Evolutionary conservation across 2,888 invertebrate genomes (phyloP), one percentile per base, ranked within the genome.

Genomic region (Dromius quadrimaculatus): DNA sequence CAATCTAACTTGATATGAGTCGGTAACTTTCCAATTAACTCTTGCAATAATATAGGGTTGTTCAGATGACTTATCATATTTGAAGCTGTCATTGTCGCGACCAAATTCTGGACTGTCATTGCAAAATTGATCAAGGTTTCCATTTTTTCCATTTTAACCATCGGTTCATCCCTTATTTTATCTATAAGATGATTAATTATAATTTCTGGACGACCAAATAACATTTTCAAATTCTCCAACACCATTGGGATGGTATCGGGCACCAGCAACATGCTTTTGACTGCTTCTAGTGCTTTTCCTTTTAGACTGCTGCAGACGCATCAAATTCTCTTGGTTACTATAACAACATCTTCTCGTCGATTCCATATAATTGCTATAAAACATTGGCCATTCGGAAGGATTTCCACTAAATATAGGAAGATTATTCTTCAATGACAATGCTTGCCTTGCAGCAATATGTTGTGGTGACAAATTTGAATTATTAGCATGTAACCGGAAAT

Each of bases 221-320:
- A n/a, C n/a, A 11, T 6, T 38, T 38, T 38, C n/a, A 38, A 38
- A n/a, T 9, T 38, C n/a, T n/a, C 9, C 3, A 38, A n/a, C 9
- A 38, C 13, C 13, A n/a, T 38, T 38, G 38, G 38, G 38, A 38
- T n/a, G n/a, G 9, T 38, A n/a, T 38, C n/a, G 4, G 38, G 38
- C 38, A 38, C n/a, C 13, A 38, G 38, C n/a, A 38, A 11, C 13
- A 38, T 9, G 3, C 38, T n/a, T 38, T n/a, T 38, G 4, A 38
- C 38, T 38, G 38, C 38, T 38, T 38, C 38, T 3, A 38, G n/a
- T 38, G 38, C 38, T n/a, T 38, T 38, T n/a, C 38, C 38, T 9
- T 11, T 9, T n/a, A 38, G 38, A n/a, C 38, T 38, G 9, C n/a
- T 38, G 38, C 13, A 38, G n/a, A n/a, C 38, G 38, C n/a, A 38